Conservation (phyloP, 2,888 invertebrate species). For the Hydropsyche betteni region DNA sequence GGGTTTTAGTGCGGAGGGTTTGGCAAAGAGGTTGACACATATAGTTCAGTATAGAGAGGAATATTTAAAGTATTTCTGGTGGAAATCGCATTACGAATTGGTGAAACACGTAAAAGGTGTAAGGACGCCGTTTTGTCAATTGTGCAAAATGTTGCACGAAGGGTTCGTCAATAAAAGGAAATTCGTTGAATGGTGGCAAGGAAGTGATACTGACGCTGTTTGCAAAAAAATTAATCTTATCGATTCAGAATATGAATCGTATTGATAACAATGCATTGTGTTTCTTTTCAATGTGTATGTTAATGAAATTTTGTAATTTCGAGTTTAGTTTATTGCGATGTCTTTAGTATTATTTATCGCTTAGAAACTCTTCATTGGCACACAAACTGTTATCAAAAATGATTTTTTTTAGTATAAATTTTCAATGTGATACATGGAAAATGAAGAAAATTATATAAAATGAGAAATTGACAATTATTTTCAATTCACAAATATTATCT, state of each 20-base stretch:
- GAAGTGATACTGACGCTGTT: background rate
- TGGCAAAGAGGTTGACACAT: slow-evolving; percentile 67
- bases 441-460: too few relatives aligned
- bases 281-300: background rate
- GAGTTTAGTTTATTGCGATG: background rate
- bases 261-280: background rate
- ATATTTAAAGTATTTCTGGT: slow-evolving; percentile 72
- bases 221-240: slow-evolving; percentile 5
- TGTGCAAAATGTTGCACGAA: slow-evolving; percentile 9
- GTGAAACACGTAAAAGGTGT: slow-evolving; percentile 58
- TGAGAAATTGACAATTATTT: too few relatives aligned
- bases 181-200: slow-evolving; percentile 36
- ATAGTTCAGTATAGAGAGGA: slow-evolving; percentile 64
- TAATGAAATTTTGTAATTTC: background rate
- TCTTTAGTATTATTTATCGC: background rate
- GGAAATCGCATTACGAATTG: slow-evolving; percentile 66
- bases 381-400: too few relatives aligned
- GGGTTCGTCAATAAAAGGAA: background rate
- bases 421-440: too few relatives aligned
- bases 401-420: too few relatives aligned
- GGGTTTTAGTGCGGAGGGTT: slow-evolving; percentile 65
- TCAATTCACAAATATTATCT: too few relatives aligned
- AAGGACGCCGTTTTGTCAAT: slow-evolving; percentile 66
- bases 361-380: background rate
- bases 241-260: background rate